Evolutionary conservation across 2,113 vertebrate species (phyloP).

Genomic region (Typhlomys cinereus): DNA sequence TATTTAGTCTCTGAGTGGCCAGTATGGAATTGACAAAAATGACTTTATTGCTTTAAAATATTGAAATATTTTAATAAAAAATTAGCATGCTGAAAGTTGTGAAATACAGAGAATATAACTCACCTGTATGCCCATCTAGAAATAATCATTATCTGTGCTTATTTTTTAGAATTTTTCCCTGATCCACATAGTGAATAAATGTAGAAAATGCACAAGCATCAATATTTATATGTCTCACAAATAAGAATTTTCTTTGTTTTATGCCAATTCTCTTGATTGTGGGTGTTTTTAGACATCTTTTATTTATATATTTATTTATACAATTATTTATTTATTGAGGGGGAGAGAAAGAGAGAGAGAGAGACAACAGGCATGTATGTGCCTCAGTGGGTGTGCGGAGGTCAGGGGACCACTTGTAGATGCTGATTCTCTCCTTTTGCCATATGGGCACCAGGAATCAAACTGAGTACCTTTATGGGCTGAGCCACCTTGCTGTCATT

Average conservation of each 20-base stretch:
- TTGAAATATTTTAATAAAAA: constrained; percentile 41
- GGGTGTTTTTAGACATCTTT: too few species aligned
- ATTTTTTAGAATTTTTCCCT: not conserved
- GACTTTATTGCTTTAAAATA: constrained; percentile 39
- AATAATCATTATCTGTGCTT: not conserved
- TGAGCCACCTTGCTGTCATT: too few species aligned
- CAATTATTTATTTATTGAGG: too few species aligned
- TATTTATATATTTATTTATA: too few species aligned
- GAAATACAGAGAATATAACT: not conserved
- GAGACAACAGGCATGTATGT: too few species aligned
- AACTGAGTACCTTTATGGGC: too few species aligned
- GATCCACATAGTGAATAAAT: not conserved
- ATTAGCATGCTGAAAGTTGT: not conserved
- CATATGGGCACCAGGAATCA: too few species aligned
- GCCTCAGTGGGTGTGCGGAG: too few species aligned
- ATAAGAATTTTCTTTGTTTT: not conserved
- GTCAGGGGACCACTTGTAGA: too few species aligned
- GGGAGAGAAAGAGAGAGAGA: too few species aligned
- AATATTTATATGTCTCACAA: not conserved
- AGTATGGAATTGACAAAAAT: constrained; percentile 34
- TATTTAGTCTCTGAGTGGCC: not conserved
- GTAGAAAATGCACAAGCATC: not conserved
- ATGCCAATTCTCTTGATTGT: not conserved
- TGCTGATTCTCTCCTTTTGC: too few species aligned
- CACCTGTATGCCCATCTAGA: not conserved